Evolutionary conservation across 2,797 vertebrate species (phyloP), one percentile per base, ranked within the genome.

Genomic region (Lacerta viridis): DNA sequence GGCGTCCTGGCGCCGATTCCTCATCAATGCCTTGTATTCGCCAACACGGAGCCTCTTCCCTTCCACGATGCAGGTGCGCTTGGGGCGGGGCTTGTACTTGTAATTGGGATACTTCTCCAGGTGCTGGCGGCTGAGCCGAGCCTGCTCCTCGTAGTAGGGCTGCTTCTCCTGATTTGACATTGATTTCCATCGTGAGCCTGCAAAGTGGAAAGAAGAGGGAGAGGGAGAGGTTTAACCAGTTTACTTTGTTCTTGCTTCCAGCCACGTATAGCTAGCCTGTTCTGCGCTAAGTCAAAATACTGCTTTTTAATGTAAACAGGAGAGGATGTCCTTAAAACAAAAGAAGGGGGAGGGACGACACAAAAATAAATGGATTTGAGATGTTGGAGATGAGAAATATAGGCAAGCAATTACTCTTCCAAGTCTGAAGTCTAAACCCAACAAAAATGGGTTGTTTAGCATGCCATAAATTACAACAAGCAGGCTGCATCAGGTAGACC

Each of bases 151-250:
- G 0, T 99, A 99, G 96, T 99, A 99, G 0, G 99, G 99, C 96
- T 99, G 99, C 96, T 99, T 99, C 97, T 99, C 99, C 95, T 99
- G 98, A 96, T 99, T 99, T 11, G 97, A 98, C 99, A 99, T 99
- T 91, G 98, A 97, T 92, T 99, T 99, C 99, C 99, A 99, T 46
- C 98, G 97, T 83, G 99, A 98, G 7, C 99, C 99, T 99, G 89
- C 0, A 2, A 3, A 0, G 39, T 64, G 85, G 43, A 55, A 68
- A 84, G 27, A 43, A 76, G 82, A 66, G 5, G 1, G 0, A 0
- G 9, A 25, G 80, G 23, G 0, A 0, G 0, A 2, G 23, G 81
- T 4, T 46, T 3, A 7, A 5, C 7, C 69, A 8, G 29, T 41
- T 27, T 4, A 15, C 18, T 33, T 18, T 23, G 17, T 10, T 64